These are phyloP conservation scores for Otolemur garnettii DNA, from an alignment of 2,113 vertebrate species.

Conservation along the genomic window DNA sequence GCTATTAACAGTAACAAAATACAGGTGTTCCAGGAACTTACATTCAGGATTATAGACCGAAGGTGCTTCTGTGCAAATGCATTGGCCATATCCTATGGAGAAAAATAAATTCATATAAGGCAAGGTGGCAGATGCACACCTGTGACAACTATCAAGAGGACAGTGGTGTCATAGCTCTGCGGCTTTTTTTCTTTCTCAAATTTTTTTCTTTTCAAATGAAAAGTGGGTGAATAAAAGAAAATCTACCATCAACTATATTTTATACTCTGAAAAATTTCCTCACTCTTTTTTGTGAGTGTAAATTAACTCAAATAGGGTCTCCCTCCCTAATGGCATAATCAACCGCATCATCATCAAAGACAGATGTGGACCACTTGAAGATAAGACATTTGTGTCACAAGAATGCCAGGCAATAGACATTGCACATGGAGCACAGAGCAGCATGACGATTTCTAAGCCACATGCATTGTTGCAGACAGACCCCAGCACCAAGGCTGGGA, in stretches of 20 bases:
- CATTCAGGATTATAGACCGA: conserved; percentile 97
- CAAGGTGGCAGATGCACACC: background rate
- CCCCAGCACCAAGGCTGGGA: background rate
- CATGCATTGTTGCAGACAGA: background rate
- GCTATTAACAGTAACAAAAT: background rate
- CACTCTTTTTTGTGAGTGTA: background rate
- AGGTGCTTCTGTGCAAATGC: conserved; percentile 98
- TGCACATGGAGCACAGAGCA: conserved; percentile 53
- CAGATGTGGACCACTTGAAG: background rate
- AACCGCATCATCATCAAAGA: background rate
- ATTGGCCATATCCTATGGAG: conserved; percentile 96
- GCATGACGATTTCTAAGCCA: background rate
- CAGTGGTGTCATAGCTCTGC: background rate
- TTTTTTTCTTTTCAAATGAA: conserved; percentile 15
- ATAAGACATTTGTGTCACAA: conserved; percentile 54
- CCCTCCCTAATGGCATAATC: background rate
- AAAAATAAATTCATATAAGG: conserved; percentile 64
- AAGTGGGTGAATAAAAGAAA: background rate
- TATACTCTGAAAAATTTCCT: background rate
- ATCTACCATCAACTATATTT: background rate
- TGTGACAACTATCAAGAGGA: background rate
- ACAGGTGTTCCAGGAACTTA: conserved; percentile 87
- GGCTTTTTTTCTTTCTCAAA: background rate
- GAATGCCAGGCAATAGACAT: conserved; percentile 36
- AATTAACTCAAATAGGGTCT: background rate